Evolutionary conservation across 2,888 invertebrate genomes (phyloP), one percentile per base, ranked within the genome.

Genomic region (Heliconius ethilla): DNA sequence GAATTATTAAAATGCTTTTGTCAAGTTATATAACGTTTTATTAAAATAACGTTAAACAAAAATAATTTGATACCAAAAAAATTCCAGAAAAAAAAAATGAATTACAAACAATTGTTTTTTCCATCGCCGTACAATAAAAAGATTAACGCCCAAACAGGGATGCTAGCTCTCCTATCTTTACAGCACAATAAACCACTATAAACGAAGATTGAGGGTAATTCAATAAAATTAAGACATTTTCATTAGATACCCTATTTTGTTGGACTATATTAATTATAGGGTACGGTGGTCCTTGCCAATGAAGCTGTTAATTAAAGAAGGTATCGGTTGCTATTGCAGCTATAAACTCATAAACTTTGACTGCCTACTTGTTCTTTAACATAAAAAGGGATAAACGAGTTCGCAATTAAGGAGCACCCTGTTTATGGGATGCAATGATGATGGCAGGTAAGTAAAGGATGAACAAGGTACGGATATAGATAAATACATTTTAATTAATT

Each of bases 151-250:
- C 79, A 79, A 81, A 82, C 81, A 81, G 81, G 79, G 75, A 73
- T 79, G 80, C 80, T 81, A 79, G 78, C 78, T 81, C 80, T 76
- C 69, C 80, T 81, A 79, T 86, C 87, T 92, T 90, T 91, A 92
- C 87, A 85, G 85, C 88, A 79, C 85, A 86, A 88, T 90, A 87
- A 85, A 85, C 82, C 81, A 67, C 82, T 84, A 88, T 92, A 93
- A 93, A 89, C 84, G 81, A 83, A 85, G 85, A 86, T 85, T 85
- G 87, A 87, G 86, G 87, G 87, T 85, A 86, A 85, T 80, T 83
- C 87, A 92, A 93, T 94, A 92, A 93, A 93, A 93, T 93, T 92
- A 93, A 90, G 92, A 93, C 94, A 91, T 93, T 94, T 94, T 93
- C 92, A 94, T 92, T 91, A 91, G 86, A 85, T 87, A 89, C 91